Base-by-base conservation (phyloP, 1,140 invertebrate genomes). In the Heliothis virescens region DNA sequence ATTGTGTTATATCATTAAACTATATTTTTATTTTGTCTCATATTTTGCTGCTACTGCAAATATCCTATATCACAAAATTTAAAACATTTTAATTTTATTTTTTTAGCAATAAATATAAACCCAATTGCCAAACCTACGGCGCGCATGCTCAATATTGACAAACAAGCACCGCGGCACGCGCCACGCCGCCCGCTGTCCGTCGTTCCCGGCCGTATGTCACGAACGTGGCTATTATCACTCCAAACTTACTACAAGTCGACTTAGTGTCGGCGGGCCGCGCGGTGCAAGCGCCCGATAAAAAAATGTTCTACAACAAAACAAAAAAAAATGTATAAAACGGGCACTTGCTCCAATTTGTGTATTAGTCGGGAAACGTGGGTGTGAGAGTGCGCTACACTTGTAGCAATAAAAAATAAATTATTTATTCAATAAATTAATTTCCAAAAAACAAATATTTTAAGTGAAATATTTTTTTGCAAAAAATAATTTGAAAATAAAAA, bases 261-360 rank as follows among this genome's bases (percentile, higher is more conserved):
- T 62, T 53, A 60, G 71, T 60, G 29, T 55, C 16, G 63, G 74
- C 60, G 59, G 47, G 29, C 48, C 57, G 72, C 34, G 26, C 55
- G 18, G 18, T 50, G 71, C 72, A 50, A 48, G 41, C 57, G 57
- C n/a, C 55, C 47, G 55, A 74, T 60, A 74, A 74, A 74, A 74
- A 74, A 62, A 60, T n/a, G 18, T 29, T 29, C 21, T 26, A 41
- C 34, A 41, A 41, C 18, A 72, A 72, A 55, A 57, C 26, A 55
- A 57, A 18, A 55, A 29, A 79, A 80, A 76, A 86, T 83, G 78
- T 86, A 86, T 86, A 84, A 83, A 83, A 84, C 48, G 18, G 50
- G 18, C 15, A 15, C 34, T 34, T 21, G 4, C 15, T 15, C 18
- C 2, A 4, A 26, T 48, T 55, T 34, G 50, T 7, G 4, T 9